phyloP scores from a whole-genome alignment of 2,797 vertebrate species.

The Dromococcyx pavoninus region DNA sequence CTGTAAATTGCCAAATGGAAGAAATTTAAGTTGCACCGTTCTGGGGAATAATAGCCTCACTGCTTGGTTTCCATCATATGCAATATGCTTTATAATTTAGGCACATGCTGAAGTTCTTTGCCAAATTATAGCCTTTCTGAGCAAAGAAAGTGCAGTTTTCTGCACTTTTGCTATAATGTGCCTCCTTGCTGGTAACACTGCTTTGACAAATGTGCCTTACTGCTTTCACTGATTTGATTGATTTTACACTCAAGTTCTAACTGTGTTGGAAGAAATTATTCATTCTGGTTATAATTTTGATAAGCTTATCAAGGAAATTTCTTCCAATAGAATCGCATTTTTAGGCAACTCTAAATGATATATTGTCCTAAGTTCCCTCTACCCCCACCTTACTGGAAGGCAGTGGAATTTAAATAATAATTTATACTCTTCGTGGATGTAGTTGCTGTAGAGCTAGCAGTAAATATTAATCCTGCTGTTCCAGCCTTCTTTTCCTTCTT shows the following conservation, averaged over 20 bases:
- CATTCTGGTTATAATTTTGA: conserved; percentile 46
- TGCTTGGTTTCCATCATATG: conserved; percentile 17
- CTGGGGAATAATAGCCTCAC: not conserved
- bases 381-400: not conserved
- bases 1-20: conserved; percentile 24
- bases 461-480: not conserved
- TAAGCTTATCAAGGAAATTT: conserved; percentile 41
- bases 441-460: not conserved
- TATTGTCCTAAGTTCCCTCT: not conserved
- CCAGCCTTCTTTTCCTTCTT: not conserved
- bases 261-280: conserved; percentile 35
- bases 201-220: conserved; percentile 48
- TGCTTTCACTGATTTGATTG: conserved; percentile 36
- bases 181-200: conserved; percentile 38
- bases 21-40: conserved; percentile 34
- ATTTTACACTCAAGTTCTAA: conserved; percentile 15
- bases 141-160: conserved; percentile 20
- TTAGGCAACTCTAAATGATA: not conserved
- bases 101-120: conserved; percentile 16
- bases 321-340: not conserved
- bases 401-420: not conserved
- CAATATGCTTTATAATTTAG: conserved; percentile 30
- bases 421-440: not conserved
- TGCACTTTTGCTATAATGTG: conserved; percentile 17
- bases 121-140: conserved; percentile 49